Percentiles rank a stretch among this genome's conserved stretches.
These are phyloP conservation scores for Aplochiton taeniatus DNA, from an alignment of 2,797 vertebrate species.

Conservation along the genomic window DNA sequence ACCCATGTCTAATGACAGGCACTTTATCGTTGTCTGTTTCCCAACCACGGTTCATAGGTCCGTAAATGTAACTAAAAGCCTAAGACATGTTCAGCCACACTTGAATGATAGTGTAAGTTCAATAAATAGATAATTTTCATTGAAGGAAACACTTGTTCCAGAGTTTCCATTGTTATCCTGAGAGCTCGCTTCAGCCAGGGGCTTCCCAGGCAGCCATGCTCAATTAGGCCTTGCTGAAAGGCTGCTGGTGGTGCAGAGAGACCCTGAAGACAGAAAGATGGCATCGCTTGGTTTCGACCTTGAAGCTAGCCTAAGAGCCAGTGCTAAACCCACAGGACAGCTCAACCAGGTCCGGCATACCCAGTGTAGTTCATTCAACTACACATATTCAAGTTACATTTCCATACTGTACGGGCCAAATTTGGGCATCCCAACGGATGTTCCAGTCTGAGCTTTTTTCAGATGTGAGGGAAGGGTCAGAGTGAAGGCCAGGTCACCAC, in stretches of 20 bases:
- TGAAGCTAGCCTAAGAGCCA: constrained; percentile 8
- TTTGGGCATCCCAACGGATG: too few species aligned
- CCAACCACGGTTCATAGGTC: constrained; percentile 35
- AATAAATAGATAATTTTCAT: constrained; percentile 62
- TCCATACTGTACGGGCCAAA: background rate
- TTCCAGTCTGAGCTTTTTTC: too few species aligned
- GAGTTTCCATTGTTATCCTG: constrained; percentile 42
- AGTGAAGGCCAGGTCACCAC: too few species aligned
- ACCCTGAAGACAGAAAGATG: constrained; percentile 39
- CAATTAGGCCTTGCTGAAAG: constrained; percentile 51
- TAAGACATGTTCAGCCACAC: constrained; percentile 40
- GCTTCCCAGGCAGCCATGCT: constrained; percentile 41
- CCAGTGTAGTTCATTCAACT: constrained; percentile 22
- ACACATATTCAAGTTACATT: constrained; percentile 31
- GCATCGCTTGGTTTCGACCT: constrained; percentile 19
- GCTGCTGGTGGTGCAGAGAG: constrained; percentile 40
- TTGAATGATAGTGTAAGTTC: constrained; percentile 44
- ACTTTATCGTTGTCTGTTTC: background rate
- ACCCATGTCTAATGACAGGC: constrained; percentile 23
- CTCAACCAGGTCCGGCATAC: constrained; percentile 29
- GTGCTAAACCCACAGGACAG: constrained; percentile 42
- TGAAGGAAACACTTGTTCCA: constrained; percentile 46
- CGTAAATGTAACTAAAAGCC: constrained; percentile 37
- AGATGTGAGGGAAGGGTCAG: too few species aligned
- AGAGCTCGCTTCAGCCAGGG: constrained; percentile 16